Evolutionary conservation across 2,113 vertebrate genomes (phyloP).

Genomic region (Ptyas mucosa): DNA sequence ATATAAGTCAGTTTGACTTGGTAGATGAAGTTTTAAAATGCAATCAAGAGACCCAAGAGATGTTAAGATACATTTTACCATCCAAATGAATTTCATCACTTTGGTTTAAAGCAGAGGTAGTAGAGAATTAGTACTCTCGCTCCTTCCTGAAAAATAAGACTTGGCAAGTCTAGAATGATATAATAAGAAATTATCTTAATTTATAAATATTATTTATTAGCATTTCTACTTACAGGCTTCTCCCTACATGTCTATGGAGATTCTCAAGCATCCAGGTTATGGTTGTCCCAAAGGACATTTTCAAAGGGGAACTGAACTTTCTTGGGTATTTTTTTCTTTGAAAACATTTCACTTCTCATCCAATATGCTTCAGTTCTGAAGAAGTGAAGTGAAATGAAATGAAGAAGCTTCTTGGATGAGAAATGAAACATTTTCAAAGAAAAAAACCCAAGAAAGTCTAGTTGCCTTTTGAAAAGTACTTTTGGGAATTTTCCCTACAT

Average conservation of each 20-base stretch:
- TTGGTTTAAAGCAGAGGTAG: neutral
- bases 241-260: neutral
- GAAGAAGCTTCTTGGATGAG: neutral
- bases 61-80: neutral
- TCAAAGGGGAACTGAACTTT: neutral
- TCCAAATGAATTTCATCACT: neutral
- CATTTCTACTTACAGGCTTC: neutral
- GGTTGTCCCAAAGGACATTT: neutral
- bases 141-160: neutral
- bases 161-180: neutral
- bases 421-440: neutral
- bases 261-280: neutral
- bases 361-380: neutral
- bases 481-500: neutral
- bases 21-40: neutral
- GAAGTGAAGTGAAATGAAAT: neutral
- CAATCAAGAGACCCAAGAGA: neutral
- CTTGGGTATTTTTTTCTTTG: neutral
- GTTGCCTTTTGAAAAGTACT: neutral
- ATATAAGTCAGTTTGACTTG: neutral
- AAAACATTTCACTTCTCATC: neutral
- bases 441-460: neutral
- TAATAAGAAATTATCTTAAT: neutral
- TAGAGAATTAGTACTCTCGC: neutral
- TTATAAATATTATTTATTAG: neutral